phyloP scores from a whole-genome alignment of 1,140 invertebrate genomes.

The Camponotus pennsylvanicus region DNA sequence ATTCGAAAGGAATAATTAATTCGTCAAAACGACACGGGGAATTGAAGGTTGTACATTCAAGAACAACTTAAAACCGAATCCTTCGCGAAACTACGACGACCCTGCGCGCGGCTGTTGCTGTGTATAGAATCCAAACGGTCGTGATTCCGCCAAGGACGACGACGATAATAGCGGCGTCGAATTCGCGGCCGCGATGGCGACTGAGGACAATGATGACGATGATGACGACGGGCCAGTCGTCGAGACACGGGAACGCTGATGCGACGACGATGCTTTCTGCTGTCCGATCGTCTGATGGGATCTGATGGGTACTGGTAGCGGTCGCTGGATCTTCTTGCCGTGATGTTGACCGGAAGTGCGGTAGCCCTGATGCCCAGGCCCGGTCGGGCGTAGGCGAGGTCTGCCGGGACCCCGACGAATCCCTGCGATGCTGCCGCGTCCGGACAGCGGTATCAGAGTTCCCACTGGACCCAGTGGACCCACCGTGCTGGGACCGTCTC shows the following conservation, averaged over 20 bases:
- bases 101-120: constrained; percentile 75
- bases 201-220: constrained; percentile 75
- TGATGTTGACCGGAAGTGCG: constrained; percentile 85
- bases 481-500: constrained; percentile 80
- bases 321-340: constrained; percentile 79
- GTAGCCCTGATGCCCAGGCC: constrained; percentile 88
- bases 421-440: constrained; percentile 76
- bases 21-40: background rate
- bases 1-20: too few species aligned
- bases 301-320: constrained; percentile 83
- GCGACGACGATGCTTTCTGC: constrained; percentile 64
- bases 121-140: constrained; percentile 85
- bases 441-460: constrained; percentile 59
- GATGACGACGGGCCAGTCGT: constrained; percentile 44
- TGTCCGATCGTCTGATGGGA: constrained; percentile 77
- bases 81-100: constrained; percentile 64
- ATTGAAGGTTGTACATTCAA: background rate
- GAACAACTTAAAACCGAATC: background rate
- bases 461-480: constrained; percentile 77
- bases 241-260: constrained; percentile 52
- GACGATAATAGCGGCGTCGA: constrained; percentile 17
- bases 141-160: constrained; percentile 64
- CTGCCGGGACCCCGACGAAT: constrained; percentile 91
- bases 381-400: constrained; percentile 89
- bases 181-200: constrained; percentile 15